Evolutionary conservation across 2,888 invertebrate species (phyloP).

Genomic region (Lamellibrachia columna): DNA sequence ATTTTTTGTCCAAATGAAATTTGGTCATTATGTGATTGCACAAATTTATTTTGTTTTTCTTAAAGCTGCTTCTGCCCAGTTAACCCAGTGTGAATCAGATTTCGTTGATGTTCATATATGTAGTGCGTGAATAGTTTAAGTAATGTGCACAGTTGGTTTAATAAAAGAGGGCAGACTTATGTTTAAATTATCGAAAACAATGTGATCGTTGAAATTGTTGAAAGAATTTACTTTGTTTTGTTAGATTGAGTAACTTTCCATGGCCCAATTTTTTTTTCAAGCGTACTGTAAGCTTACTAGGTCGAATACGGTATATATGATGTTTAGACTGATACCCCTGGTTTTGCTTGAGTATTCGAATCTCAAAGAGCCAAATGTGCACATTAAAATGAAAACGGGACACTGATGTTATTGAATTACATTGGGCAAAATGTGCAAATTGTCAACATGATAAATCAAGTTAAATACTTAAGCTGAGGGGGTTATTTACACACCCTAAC

Average conservation of each 20-base stretch:
- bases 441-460: neutral
- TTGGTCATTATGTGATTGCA: neutral
- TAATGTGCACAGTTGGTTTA: too few species aligned
- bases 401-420: neutral
- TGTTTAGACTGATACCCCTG: neutral
- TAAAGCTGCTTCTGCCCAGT: too few species aligned
- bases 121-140: too few species aligned
- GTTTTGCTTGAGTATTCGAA: neutral
- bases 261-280: too few species aligned
- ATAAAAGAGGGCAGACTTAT: too few species aligned
- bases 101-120: too few species aligned
- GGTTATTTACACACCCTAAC: neutral
- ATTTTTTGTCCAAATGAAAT: neutral
- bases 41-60: neutral
- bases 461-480: neutral
- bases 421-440: neutral
- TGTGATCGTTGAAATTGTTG: too few species aligned
- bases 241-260: too few species aligned
- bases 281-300: too few species aligned
- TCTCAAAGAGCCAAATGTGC: neutral
- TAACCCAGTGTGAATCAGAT: too few species aligned
- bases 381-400: neutral
- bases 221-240: too few species aligned
- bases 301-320: neutral
- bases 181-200: too few species aligned